These are phyloP conservation scores for Athene cunicularia DNA, from an alignment of 2,113 vertebrate genomes.

Conservation along the genomic window DNA sequence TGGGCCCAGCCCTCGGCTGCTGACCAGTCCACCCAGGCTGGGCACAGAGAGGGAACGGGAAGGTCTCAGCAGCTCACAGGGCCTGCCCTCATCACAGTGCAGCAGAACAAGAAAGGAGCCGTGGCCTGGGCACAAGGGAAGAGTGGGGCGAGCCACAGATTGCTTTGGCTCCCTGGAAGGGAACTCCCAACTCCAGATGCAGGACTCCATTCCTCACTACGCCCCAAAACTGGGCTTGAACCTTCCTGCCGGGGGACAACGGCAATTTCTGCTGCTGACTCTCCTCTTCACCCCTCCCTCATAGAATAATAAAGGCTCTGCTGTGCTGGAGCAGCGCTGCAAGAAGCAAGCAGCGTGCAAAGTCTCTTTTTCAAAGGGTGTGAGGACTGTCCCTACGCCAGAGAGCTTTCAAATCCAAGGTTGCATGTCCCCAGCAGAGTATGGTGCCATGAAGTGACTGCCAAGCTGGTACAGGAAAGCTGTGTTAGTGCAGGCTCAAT, in stretches of 20 bases:
- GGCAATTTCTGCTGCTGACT: not conserved
- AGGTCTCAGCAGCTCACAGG: not conserved
- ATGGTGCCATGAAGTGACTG: not conserved
- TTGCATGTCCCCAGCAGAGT: not conserved
- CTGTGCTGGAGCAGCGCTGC: not conserved
- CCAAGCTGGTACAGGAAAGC: not conserved
- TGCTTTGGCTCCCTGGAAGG: not conserved
- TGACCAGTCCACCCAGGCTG: not conserved
- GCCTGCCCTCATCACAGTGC: not conserved
- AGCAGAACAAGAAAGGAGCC: not conserved
- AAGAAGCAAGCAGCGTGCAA: not conserved
- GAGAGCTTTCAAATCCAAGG: not conserved
- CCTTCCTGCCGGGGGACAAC: not conserved
- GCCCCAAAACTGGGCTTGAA: not conserved
- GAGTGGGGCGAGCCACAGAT: accelerated
- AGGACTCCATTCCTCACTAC: not conserved
- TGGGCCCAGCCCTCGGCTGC: accelerated
- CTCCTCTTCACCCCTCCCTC: not conserved
- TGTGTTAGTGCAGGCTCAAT: no score
- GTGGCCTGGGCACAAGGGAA: not conserved
- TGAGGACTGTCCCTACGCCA: not conserved
- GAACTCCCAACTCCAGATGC: not conserved
- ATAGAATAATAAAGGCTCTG: not conserved
- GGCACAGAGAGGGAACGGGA: not conserved
- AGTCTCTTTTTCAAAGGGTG: not conserved